Percentiles rank a stretch among this genome's conserved stretches.
phyloP scores from a whole-genome alignment of 2,888 invertebrate genomes.

The Griposia aprilina region DNA sequence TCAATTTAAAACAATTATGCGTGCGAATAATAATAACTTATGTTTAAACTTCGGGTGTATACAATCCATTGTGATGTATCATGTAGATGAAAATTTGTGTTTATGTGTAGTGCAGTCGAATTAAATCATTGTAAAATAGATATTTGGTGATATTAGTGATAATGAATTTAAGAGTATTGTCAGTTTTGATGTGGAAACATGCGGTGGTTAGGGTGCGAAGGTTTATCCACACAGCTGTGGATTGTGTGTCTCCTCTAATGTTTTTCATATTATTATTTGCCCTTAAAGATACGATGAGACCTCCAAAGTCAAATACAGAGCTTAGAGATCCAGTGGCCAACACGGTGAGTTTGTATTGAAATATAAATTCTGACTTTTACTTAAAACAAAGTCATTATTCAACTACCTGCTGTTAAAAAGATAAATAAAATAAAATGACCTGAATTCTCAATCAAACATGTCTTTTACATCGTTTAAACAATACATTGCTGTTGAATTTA shows the following conservation, averaged over 20 bases:
- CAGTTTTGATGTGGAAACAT: slow-evolving; percentile 77
- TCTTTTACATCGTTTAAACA: background rate
- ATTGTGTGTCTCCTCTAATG: slow-evolving; percentile 27
- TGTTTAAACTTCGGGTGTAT: slow-evolving; percentile 34
- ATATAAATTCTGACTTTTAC: background rate
- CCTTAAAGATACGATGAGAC: slow-evolving; percentile 6
- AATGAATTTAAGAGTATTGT: slow-evolving; percentile 53
- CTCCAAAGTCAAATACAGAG: fast-evolving
- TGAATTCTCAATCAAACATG: background rate
- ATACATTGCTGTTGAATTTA: background rate
- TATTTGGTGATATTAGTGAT: slow-evolving; percentile 28
- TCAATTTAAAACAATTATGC: slow-evolving; percentile 28
- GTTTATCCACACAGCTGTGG: slow-evolving; percentile 38
- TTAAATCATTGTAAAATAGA: slow-evolving; percentile 14
- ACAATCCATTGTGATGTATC: slow-evolving; percentile 40
- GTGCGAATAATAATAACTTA: slow-evolving; percentile 14
- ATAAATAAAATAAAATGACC: background rate
- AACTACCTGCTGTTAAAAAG: background rate
- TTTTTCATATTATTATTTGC: slow-evolving; percentile 43
- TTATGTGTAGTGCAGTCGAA: slow-evolving; percentile 14
- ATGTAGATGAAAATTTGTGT: slow-evolving; percentile 15
- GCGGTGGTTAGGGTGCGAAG: slow-evolving; percentile 67
- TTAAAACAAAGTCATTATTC: background rate
- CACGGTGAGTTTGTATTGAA: slow-evolving; percentile 38
- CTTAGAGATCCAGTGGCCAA: slow-evolving; percentile 12